These are phyloP conservation scores for Harpagifer antarcticus DNA, from an alignment of 2,797 vertebrate genomes.

Conservation along the genomic window DNA sequence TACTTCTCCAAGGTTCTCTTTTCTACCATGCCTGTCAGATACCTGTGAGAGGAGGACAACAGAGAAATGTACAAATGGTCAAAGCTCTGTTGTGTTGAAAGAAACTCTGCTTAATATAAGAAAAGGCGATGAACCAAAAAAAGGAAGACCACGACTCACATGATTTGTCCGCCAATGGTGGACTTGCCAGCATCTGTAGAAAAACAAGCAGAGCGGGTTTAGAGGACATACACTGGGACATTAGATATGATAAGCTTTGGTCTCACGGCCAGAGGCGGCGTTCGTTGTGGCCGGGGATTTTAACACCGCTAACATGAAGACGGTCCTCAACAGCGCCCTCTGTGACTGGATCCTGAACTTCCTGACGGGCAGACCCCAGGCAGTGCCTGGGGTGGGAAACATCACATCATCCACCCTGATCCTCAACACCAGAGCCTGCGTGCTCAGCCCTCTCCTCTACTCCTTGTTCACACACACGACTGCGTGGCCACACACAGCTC, in stretches of 20 bases:
- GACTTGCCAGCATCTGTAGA: conserved; percentile 96
- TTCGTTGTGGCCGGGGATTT: no score
- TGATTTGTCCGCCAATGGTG: conserved; percentile 98
- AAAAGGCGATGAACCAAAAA: not conserved
- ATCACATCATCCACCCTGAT: no score
- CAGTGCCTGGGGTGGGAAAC: no score
- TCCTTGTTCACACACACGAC: no score
- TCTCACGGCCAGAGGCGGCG: not conserved
- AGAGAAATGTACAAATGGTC: not conserved
- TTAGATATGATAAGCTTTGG: not conserved
- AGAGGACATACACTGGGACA: not conserved
- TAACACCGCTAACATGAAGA: no score
- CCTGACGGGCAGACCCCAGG: no score
- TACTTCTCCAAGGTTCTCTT: conserved; percentile 99
- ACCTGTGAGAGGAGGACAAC: conserved; percentile 81
- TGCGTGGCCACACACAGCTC: no score
- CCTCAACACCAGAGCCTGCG: no score
- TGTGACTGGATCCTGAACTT: no score
- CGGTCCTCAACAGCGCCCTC: no score
- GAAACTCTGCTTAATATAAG: not conserved
- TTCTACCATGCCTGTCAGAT: conserved; percentile 98
- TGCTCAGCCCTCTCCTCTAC: no score
- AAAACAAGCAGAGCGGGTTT: conserved; percentile 4
- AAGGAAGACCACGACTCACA: conserved; percentile 85
- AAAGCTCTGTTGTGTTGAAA: not conserved